Percentiles rank a stretch among this genome's conserved stretches.
phyloP scores from a whole-genome alignment of 2,888 invertebrate genomes.

The Notodonta dromedarius region DNA sequence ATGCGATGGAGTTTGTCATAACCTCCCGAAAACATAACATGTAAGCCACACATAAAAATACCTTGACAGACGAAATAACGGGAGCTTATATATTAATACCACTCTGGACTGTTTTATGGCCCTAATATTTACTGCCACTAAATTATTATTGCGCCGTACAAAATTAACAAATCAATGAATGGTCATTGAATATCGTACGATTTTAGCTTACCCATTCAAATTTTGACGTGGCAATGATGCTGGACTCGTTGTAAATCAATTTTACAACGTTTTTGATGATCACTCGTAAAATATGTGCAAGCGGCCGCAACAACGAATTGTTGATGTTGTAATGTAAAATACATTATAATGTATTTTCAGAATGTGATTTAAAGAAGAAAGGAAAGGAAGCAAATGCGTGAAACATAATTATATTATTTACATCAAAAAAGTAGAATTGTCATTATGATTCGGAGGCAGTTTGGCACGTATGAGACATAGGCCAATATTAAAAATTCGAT shows the following conservation, averaged over 20 bases:
- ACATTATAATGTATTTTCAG: slow-evolving; percentile 8
- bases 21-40: slow-evolving; percentile 30
- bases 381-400: slow-evolving; percentile 41
- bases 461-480: too few relatives aligned
- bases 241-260: slow-evolving; percentile 70
- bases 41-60: slow-evolving; percentile 27
- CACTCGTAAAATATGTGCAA: slow-evolving; percentile 58
- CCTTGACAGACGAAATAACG: slow-evolving; percentile 35
- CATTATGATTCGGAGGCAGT: too few relatives aligned
- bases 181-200: slow-evolving; percentile 71
- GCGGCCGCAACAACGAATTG: slow-evolving; percentile 49
- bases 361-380: slow-evolving; percentile 9
- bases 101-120: slow-evolving; percentile 64
- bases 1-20: slow-evolving; percentile 29
- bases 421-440: too few relatives aligned
- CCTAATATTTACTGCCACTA: slow-evolving; percentile 71
- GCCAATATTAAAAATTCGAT: too few relatives aligned
- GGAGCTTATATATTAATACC: slow-evolving; percentile 63
- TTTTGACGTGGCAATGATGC: slow-evolving; percentile 66
- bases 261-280: slow-evolving; percentile 78
- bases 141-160: slow-evolving; percentile 67
- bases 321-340: slow-evolving; percentile 28
- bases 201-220: slow-evolving; percentile 63
- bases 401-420: too few relatives aligned
- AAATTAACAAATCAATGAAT: slow-evolving; percentile 79